phyloP scores from a whole-genome alignment of 1,140 invertebrate species.

The Leptestheria dahalacensis region DNA sequence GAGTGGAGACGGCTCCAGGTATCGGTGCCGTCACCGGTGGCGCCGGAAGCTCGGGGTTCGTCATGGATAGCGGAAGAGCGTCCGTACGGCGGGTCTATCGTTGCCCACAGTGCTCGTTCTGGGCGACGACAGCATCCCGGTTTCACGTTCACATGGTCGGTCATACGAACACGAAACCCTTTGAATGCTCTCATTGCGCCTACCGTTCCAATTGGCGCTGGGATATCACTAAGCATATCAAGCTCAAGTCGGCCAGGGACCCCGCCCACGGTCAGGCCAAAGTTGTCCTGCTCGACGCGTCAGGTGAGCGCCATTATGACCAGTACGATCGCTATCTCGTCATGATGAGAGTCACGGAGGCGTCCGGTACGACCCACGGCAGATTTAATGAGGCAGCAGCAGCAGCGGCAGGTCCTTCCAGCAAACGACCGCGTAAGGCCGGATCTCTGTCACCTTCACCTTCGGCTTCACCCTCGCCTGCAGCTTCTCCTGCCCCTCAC shows the following conservation, averaged over 20 bases:
- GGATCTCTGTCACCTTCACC: background rate
- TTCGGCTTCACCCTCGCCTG: slow-evolving; percentile 3
- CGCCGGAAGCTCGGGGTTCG: slow-evolving; percentile 16
- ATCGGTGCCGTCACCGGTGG: slow-evolving; percentile 31
- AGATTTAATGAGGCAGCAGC: background rate
- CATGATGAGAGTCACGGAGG: slow-evolving; percentile 38
- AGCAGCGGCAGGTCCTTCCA: no score
- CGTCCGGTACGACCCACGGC: background rate
- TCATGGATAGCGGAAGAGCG: slow-evolving; percentile 25
- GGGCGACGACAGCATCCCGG: slow-evolving; percentile 70
- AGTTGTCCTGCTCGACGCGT: slow-evolving; percentile 79
- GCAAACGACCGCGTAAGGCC: background rate
- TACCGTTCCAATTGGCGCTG: slow-evolving; percentile 56
- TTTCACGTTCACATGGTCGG: slow-evolving; percentile 87
- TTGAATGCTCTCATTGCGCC: slow-evolving; percentile 83
- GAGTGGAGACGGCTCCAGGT: slow-evolving; percentile 35
- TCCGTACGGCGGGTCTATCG: slow-evolving; percentile 55
- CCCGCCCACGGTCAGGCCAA: slow-evolving; percentile 48
- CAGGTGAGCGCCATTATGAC: slow-evolving; percentile 74
- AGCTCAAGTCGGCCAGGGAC: slow-evolving; percentile 68
- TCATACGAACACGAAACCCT: slow-evolving; percentile 81
- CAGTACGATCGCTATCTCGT: slow-evolving; percentile 79
- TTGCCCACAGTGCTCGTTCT: slow-evolving; percentile 77
- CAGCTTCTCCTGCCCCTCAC: background rate
- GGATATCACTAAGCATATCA: slow-evolving; percentile 92